phyloP scores from a whole-genome alignment of 2,888 invertebrate species.

The Dasypolia templi region DNA sequence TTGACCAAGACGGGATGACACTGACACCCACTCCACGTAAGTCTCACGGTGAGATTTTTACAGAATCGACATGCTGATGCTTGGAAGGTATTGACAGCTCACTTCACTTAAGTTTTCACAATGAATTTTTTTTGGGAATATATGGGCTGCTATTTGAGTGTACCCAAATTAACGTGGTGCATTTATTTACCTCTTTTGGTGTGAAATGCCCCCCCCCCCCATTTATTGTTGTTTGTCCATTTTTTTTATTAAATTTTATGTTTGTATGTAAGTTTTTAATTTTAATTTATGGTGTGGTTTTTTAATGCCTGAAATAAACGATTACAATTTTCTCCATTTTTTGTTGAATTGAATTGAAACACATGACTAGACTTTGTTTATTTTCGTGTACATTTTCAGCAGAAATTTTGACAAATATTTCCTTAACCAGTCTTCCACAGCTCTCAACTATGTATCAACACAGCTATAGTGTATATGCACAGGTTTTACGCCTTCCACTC shows the following conservation, averaged over 20 bases:
- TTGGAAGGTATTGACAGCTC: too few relatives aligned
- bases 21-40: too few relatives aligned
- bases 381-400: constrained; percentile 18
- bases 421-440: constrained; percentile 87
- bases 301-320: neutral
- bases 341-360: too few relatives aligned
- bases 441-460: constrained; percentile 99
- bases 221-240: neutral
- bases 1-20: too few relatives aligned
- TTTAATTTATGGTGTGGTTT: neutral
- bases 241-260: too few relatives aligned
- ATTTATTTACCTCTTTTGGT: neutral
- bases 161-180: neutral
- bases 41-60: too few relatives aligned
- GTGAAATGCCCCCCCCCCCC: too few relatives aligned
- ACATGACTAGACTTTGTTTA: constrained; percentile 18
- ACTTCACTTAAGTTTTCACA: too few relatives aligned
- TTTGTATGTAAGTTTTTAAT: too few relatives aligned
- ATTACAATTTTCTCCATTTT: too few relatives aligned
- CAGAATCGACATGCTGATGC: too few relatives aligned
- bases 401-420: constrained; percentile 47
- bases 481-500: constrained; percentile 99
- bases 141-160: neutral
- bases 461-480: constrained; percentile 99
- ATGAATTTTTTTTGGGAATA: too few relatives aligned